A percentile compares a stretch with the other conserved stretches of the same genome.
phyloP scores from a whole-genome alignment of 1,140 invertebrate species.

The Bombus impatiens region DNA sequence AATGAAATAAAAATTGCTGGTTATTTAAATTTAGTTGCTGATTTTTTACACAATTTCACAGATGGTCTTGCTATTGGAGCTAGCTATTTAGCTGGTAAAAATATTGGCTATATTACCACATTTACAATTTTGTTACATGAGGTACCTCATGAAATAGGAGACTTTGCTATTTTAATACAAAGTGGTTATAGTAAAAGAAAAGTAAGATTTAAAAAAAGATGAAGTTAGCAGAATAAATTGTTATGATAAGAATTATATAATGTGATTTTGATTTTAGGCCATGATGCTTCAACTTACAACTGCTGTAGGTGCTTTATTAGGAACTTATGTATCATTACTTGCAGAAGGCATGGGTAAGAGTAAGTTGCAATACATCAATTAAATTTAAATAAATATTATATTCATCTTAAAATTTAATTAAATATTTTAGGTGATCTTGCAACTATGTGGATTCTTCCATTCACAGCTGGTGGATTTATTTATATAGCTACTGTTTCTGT shows the following conservation, averaged over 20 bases:
- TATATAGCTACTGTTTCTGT: constrained; percentile 99
- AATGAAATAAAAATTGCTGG: constrained; percentile 94
- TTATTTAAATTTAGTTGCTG: constrained; percentile 96
- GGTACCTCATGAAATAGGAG: constrained; percentile 99
- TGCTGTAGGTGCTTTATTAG: constrained; percentile 96
- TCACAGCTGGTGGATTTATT: constrained; percentile 99
- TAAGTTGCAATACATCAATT: constrained; percentile 5
- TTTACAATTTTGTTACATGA: constrained; percentile 97
- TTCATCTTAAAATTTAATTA: constrained; percentile 36
- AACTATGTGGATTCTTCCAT: constrained; percentile 94
- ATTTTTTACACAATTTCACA: constrained; percentile 98
- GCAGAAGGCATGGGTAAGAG: constrained; percentile 87
- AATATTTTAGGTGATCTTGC: constrained; percentile 86
- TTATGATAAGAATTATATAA: constrained; percentile 2
- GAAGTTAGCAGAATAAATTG: background rate
- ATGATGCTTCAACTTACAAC: constrained; percentile 96
- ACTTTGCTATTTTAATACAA: constrained; percentile 98
- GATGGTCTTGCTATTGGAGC: constrained; percentile 98
- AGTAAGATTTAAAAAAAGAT: constrained; percentile 78
- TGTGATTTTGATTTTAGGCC: constrained; percentile 84
- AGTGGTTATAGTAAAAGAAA: constrained; percentile 95
- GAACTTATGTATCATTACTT: constrained; percentile 93
- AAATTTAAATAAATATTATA: background rate
- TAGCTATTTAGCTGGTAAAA: constrained; percentile 95
- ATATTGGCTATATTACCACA: constrained; percentile 93